A percentile compares a stretch with the other conserved stretches of the same genome.
Conservation (phyloP, 2,888 invertebrate species). For the Heliconius sara region DNA sequence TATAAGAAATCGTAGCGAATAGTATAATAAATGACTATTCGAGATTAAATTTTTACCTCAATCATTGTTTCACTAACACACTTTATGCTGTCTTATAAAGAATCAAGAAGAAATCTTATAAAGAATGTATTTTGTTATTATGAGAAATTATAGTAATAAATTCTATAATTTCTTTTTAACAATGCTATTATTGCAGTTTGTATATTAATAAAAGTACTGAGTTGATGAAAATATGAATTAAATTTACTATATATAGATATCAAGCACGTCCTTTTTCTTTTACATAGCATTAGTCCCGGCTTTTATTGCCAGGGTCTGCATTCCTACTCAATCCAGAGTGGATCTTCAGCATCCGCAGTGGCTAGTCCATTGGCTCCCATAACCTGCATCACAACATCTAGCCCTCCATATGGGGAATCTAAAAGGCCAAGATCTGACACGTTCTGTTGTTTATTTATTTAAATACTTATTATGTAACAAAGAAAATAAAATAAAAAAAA, state of each 20-base stretch:
- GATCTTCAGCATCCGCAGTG: too few relatives aligned
- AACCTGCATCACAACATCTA: too few relatives aligned
- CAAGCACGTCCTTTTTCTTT: background rate
- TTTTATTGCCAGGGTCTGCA: too few relatives aligned
- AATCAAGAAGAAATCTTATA: background rate
- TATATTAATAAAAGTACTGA: background rate
- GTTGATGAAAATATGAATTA: background rate
- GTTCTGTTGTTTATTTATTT: background rate
- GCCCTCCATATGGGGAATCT: too few relatives aligned
- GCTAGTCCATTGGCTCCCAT: too few relatives aligned
- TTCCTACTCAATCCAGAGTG: too few relatives aligned
- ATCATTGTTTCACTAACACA: constrained; percentile 22
- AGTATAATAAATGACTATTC: constrained; percentile 37
- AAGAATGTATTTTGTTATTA: constrained; percentile 10
- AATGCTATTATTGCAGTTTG: too few relatives aligned
- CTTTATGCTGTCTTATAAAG: background rate
- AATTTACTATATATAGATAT: background rate
- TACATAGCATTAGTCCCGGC: too few relatives aligned
- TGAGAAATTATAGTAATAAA: too few relatives aligned
- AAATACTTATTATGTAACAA: background rate
- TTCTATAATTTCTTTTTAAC: background rate
- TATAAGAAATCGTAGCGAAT: constrained; percentile 45
- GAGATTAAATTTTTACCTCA: constrained; percentile 34
- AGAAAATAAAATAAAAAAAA: background rate
- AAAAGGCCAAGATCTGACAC: too few relatives aligned